Conservation (phyloP, 1,140 invertebrate species). For the Pogonus chalceus region DNA sequence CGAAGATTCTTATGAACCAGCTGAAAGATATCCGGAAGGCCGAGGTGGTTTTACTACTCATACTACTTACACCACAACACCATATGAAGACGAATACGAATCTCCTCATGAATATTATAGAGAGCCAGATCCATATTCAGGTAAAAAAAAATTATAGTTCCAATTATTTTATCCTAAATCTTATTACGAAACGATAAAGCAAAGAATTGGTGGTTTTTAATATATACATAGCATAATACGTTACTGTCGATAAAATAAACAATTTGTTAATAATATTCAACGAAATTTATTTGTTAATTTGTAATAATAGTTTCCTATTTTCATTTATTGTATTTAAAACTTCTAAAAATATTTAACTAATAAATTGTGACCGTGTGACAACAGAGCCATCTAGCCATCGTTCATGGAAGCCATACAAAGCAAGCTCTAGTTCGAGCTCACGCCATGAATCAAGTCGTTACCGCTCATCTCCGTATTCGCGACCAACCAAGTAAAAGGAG, state of each 20-base stretch:
- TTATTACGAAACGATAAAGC: too few species aligned
- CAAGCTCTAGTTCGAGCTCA: conserved; percentile 1
- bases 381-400: conserved; percentile 4
- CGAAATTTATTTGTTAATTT: too few species aligned
- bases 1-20: conserved; percentile 25
- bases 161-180: not conserved
- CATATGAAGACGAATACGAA: not conserved
- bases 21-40: conserved; percentile 10
- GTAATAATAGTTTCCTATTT: too few species aligned
- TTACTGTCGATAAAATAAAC: too few species aligned
- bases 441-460: conserved; percentile 3
- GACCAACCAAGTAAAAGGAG: not conserved
- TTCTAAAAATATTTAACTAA: too few species aligned
- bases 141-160: not conserved
- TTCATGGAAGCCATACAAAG: conserved; percentile 2
- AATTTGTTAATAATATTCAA: too few species aligned
- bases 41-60: not conserved
- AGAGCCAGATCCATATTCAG: not conserved
- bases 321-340: too few species aligned
- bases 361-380: not conserved
- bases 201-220: too few species aligned
- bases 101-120: not conserved
- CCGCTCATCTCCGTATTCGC: not conserved
- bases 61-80: not conserved
- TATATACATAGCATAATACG: too few species aligned